Conservation (phyloP, 2,888 invertebrate genomes). For the Megaustenia siamemsis region DNA sequence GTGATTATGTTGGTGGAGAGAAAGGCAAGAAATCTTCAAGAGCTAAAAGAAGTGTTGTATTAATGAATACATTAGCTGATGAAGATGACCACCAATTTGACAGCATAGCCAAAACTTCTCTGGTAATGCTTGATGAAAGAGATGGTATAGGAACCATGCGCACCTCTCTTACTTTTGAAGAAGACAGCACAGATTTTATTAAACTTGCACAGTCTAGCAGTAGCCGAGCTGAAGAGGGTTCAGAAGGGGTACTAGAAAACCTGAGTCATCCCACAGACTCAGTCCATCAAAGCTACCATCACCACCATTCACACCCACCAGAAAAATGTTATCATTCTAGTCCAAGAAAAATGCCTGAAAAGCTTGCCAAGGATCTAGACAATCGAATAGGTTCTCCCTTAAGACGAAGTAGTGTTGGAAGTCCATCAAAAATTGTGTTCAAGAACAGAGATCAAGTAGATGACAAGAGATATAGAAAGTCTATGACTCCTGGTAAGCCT, state of each 20-base stretch:
- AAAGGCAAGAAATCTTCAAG: constrained; percentile 66
- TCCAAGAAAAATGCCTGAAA: constrained; percentile 72
- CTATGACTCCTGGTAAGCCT: constrained; percentile 65
- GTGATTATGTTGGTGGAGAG: constrained; percentile 62
- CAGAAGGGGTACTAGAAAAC: constrained; percentile 29
- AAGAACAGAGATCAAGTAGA: constrained; percentile 71
- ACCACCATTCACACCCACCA: constrained; percentile 27
- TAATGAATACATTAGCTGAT: constrained; percentile 71
- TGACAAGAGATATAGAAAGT: constrained; percentile 67
- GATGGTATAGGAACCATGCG: constrained; percentile 66
- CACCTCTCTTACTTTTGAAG: constrained; percentile 71
- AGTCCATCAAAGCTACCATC: constrained; percentile 15
- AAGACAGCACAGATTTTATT: constrained; percentile 63
- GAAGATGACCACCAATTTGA: constrained; percentile 72
- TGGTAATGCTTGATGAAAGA: constrained; percentile 67
- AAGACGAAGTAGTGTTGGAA: constrained; percentile 63
- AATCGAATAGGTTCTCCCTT: constrained; percentile 71
- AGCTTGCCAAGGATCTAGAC: constrained; percentile 71
- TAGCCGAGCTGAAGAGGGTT: constrained; percentile 42
- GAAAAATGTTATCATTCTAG: constrained; percentile 62
- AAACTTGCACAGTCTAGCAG: constrained; percentile 33
- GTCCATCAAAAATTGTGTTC: constrained; percentile 69
- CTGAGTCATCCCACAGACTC: constrained; percentile 35
- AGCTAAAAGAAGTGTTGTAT: constrained; percentile 62
- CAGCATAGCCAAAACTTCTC: constrained; percentile 69